Evolutionary conservation across 2,888 invertebrate species (phyloP).

Genomic region (Polydrusus tereticollis): DNA sequence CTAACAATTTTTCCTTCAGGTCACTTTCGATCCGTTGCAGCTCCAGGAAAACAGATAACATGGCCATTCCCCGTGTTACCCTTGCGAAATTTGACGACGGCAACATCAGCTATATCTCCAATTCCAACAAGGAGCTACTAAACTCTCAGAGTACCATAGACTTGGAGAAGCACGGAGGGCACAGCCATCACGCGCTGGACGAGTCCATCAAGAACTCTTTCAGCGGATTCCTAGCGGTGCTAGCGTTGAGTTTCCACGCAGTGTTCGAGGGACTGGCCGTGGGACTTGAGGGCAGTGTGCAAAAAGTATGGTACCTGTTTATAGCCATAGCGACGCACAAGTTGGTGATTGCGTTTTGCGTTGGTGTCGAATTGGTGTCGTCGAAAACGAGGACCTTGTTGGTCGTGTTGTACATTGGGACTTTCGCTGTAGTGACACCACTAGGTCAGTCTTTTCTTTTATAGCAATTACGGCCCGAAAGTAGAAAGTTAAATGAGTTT

Average conservation of each 20-base stretch:
- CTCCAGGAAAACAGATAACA: conserved; percentile 62
- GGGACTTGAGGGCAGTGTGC: conserved; percentile 72
- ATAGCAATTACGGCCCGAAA: neutral
- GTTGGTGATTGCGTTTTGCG: conserved; percentile 76
- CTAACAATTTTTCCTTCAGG: conserved; percentile 54
- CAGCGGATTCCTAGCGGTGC: conserved; percentile 73
- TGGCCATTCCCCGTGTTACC: conserved; percentile 63
- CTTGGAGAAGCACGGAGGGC: conserved; percentile 50
- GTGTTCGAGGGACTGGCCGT: conserved; percentile 79
- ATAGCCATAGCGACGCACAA: conserved; percentile 78
- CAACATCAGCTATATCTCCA: conserved; percentile 61
- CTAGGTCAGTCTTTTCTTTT: conserved; percentile 64
- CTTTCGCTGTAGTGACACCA: conserved; percentile 77
- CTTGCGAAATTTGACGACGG: conserved; percentile 63
- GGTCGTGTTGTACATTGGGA: conserved; percentile 72
- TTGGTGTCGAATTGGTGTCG: conserved; percentile 75
- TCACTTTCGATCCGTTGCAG: conserved; percentile 71
- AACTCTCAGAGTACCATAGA: conserved; percentile 60
- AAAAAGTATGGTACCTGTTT: conserved; percentile 74
- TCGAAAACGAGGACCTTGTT: conserved; percentile 68
- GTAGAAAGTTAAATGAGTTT: neutral
- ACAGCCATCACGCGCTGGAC: conserved; percentile 52
- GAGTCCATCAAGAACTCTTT: conserved; percentile 68
- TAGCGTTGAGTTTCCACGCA: conserved; percentile 78
- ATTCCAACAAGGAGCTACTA: conserved; percentile 62